These are phyloP conservation scores for Muscicapa comitata DNA, from an alignment of 2,797 vertebrate species.

Conservation along the genomic window DNA sequence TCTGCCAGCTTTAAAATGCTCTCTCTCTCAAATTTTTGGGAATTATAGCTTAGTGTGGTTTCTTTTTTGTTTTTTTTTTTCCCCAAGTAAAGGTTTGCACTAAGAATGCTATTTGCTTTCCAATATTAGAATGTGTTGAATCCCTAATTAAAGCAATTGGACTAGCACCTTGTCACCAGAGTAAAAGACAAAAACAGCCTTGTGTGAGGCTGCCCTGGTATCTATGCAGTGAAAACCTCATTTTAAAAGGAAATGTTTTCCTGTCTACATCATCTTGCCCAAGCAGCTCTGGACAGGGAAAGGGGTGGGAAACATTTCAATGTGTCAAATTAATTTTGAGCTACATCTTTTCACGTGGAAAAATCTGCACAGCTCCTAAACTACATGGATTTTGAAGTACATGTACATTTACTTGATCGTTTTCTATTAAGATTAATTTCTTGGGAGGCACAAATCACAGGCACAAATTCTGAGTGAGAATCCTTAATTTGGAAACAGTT, in stretches of 20 bases:
- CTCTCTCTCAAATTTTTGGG: background rate
- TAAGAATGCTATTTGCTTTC: background rate
- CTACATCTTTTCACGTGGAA: background rate
- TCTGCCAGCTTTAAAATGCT: background rate
- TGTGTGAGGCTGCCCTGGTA: background rate
- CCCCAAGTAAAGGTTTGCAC: background rate
- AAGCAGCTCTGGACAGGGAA: background rate
- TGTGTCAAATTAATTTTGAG: background rate
- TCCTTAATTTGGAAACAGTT: conserved; percentile 13
- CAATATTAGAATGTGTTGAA: background rate
- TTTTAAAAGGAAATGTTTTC: background rate
- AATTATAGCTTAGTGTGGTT: background rate
- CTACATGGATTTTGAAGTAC: background rate
- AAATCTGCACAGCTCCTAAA: background rate
- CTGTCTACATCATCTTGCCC: background rate
- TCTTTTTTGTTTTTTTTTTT: background rate
- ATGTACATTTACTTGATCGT: background rate
- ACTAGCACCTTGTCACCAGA: background rate
- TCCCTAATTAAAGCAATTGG: background rate
- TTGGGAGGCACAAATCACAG: background rate
- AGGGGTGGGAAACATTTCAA: background rate
- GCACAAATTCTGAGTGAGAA: background rate
- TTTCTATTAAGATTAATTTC: background rate
- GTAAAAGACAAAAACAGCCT: background rate
- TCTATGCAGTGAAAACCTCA: background rate